Conservation (phyloP, 23 tunicate species). For the Pegea sp. region DNA sequence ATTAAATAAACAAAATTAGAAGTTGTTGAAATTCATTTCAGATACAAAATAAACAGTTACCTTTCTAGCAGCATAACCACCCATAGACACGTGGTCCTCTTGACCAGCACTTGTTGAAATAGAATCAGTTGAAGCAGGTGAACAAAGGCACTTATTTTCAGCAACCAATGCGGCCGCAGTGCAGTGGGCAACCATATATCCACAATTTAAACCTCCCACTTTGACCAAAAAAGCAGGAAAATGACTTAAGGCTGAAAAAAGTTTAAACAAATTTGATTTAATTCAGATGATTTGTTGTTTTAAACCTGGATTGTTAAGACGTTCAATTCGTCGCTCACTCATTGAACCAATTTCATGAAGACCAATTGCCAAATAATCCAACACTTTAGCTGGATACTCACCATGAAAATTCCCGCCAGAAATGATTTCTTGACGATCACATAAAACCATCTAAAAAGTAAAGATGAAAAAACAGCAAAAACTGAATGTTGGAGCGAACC, state of each 20-base stretch:
- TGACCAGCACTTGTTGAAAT: slow-evolving; percentile 91
- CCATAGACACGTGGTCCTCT: slow-evolving; percentile 98
- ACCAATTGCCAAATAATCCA: slow-evolving; percentile 91
- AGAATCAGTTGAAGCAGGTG: slow-evolving; percentile 84
- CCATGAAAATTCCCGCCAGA: slow-evolving; percentile 98
- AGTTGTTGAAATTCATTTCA: background rate
- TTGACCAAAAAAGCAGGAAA: slow-evolving; percentile 89
- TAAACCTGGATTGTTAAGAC: slow-evolving; percentile 73
- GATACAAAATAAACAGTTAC: slow-evolving; percentile 4
- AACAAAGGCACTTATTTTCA: slow-evolving; percentile 79
- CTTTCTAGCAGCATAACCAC: slow-evolving; percentile 96
- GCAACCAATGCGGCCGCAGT: slow-evolving; percentile 93
- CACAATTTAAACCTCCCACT: slow-evolving; percentile 79
- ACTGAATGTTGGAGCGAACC: slow-evolving; percentile 11
- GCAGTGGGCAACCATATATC: slow-evolving; percentile 86
- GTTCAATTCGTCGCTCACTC: slow-evolving; percentile 87
- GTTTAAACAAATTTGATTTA: background rate
- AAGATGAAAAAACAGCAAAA: slow-evolving; percentile 2
- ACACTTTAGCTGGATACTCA: slow-evolving; percentile 85
- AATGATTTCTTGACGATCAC: slow-evolving; percentile 60
- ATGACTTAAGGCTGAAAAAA: slow-evolving; percentile 7
- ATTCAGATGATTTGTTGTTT: too few relatives aligned
- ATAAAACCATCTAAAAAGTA: slow-evolving; percentile 66
- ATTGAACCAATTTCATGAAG: slow-evolving; percentile 72
- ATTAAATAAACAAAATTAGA: background rate